Conservation (phyloP, 2,113 vertebrate genomes). For the Tonatia bakeri region DNA sequence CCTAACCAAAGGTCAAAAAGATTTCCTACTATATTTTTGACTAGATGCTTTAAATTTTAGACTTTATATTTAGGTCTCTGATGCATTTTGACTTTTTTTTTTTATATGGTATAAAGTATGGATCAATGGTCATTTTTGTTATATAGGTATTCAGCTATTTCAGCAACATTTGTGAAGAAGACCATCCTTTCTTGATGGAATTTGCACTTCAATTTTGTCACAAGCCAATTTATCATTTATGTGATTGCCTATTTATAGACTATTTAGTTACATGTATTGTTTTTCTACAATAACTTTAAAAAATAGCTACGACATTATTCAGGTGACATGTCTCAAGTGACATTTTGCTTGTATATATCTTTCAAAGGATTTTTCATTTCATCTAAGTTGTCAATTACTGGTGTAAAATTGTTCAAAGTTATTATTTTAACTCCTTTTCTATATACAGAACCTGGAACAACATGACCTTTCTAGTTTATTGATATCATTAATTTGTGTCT, state of each 20-base stretch:
- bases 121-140: background rate
- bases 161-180: background rate
- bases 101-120: background rate
- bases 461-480: background rate
- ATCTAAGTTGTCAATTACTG: background rate
- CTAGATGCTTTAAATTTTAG: background rate
- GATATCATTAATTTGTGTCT: background rate
- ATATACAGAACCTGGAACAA: background rate
- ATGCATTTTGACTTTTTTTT: background rate
- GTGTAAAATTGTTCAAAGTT: background rate
- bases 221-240: background rate
- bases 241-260: background rate
- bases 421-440: background rate
- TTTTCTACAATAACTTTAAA: background rate
- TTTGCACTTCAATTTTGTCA: background rate
- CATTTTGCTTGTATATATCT: background rate
- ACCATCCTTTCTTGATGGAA: background rate
- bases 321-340: background rate
- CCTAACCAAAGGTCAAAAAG: background rate
- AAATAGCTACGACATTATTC: background rate
- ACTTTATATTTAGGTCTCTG: background rate
- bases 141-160: background rate
- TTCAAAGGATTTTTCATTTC: background rate
- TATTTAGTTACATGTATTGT: background rate
- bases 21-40: background rate